These are phyloP conservation scores for Anser cygnoides DNA, from an alignment of 2,113 vertebrate species.

Conservation along the genomic window DNA sequence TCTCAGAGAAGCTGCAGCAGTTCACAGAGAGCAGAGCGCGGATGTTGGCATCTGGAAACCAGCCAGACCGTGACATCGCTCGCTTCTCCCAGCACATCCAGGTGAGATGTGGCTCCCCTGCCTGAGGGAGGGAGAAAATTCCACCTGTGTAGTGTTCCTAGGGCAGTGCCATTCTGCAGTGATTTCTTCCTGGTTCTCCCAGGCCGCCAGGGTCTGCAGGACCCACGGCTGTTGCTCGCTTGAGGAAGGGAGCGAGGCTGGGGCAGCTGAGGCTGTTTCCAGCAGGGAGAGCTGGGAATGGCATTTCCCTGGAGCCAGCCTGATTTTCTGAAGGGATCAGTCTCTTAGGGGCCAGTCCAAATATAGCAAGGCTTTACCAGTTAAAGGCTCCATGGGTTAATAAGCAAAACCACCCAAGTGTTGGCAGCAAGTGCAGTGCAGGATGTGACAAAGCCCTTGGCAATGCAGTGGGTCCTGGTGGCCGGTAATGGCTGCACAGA, in stretches of 20 bases:
- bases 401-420: accelerated
- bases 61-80: constrained; percentile 86
- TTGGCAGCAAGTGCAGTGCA: background rate
- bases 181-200: background rate
- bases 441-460: background rate
- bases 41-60: constrained; percentile 83
- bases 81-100: constrained; percentile 90
- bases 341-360: background rate
- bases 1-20: constrained; percentile 81
- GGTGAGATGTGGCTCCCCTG: constrained; percentile 72
- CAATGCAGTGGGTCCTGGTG: background rate
- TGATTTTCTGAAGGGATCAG: background rate
- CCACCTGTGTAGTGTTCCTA: accelerated
- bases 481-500: accelerated
- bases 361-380: background rate
- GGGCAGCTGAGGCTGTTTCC: background rate
- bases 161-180: accelerated
- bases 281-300: background rate
- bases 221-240: background rate
- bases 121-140: background rate
- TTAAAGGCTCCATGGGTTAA: accelerated
- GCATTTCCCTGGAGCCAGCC: background rate
- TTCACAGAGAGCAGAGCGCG: constrained; percentile 85
- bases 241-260: accelerated
- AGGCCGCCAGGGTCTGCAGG: background rate